phyloP scores from a whole-genome alignment of 2,888 invertebrate genomes.

The Synanthedon andrenaeformis region DNA sequence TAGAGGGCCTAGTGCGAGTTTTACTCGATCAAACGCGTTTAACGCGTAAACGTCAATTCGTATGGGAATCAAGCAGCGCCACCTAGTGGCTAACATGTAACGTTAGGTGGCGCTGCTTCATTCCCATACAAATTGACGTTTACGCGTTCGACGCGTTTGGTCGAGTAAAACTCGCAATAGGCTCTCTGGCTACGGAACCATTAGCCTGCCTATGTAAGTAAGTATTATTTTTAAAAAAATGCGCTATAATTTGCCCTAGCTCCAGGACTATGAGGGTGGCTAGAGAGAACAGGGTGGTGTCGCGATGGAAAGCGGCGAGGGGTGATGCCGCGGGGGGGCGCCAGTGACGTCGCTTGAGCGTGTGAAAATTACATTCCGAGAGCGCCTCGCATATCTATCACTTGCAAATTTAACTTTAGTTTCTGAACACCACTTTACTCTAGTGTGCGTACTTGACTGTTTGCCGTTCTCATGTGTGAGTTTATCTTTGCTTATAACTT shows the following conservation, averaged over 20 bases:
- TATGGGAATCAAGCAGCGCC: too few relatives aligned
- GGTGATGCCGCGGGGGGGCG: slow-evolving; percentile 17
- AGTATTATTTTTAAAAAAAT: too few relatives aligned
- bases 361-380: slow-evolving; percentile 71
- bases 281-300: slow-evolving; percentile 11
- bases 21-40: too few relatives aligned
- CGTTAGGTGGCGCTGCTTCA: too few relatives aligned
- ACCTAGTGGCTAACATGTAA: too few relatives aligned
- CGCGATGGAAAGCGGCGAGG: slow-evolving; percentile 8
- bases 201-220: too few relatives aligned
- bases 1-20: too few relatives aligned
- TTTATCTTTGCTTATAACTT: not conserved
- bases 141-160: too few relatives aligned
- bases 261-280: slow-evolving; percentile 17
- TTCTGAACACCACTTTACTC: slow-evolving; percentile 25
- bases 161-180: too few relatives aligned
- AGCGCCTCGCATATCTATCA: slow-evolving; percentile 70
- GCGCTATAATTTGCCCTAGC: slow-evolving; percentile 5
- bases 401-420: slow-evolving; percentile 70
- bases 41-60: too few relatives aligned
- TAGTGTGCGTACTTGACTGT: slow-evolving; percentile 7
- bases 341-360: slow-evolving; percentile 58
- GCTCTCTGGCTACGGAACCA: too few relatives aligned
- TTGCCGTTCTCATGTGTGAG: not conserved
- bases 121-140: too few relatives aligned